phyloP scores from a whole-genome alignment of 2,888 invertebrate species.

The Torymus aiolomorphi region DNA sequence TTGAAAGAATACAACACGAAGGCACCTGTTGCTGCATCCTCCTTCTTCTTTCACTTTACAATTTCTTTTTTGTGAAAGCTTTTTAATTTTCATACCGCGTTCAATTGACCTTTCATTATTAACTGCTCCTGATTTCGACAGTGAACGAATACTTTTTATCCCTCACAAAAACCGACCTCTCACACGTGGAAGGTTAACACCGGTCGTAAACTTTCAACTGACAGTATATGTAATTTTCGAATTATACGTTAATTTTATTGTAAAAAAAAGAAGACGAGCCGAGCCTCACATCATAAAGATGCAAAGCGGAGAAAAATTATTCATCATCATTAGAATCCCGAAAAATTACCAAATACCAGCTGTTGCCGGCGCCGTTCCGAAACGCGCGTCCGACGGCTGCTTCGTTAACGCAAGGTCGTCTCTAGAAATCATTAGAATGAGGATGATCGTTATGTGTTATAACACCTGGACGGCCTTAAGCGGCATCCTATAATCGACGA shows the following conservation, averaged over 20 bases:
- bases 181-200: too few species aligned
- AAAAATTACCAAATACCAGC: background rate
- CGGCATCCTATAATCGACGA: background rate
- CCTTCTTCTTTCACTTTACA: too few species aligned
- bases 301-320: too few species aligned
- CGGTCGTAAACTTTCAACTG: background rate
- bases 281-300: background rate
- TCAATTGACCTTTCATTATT: too few species aligned
- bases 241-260: background rate
- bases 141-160: too few species aligned
- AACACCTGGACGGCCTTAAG: background rate
- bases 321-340: background rate
- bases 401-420: slow-evolving; percentile 5
- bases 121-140: too few species aligned
- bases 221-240: slow-evolving; percentile 1
- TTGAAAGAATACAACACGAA: too few species aligned
- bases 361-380: too few species aligned
- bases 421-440: slow-evolving; percentile 5
- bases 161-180: too few species aligned
- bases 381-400: background rate
- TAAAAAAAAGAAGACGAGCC: background rate
- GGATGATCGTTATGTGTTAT: slow-evolving; percentile 1
- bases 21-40: too few species aligned
- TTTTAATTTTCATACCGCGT: too few species aligned
- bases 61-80: too few species aligned